Evolutionary conservation across 2,888 invertebrate genomes (phyloP).

Genomic region (Esperia sulphurella): DNA sequence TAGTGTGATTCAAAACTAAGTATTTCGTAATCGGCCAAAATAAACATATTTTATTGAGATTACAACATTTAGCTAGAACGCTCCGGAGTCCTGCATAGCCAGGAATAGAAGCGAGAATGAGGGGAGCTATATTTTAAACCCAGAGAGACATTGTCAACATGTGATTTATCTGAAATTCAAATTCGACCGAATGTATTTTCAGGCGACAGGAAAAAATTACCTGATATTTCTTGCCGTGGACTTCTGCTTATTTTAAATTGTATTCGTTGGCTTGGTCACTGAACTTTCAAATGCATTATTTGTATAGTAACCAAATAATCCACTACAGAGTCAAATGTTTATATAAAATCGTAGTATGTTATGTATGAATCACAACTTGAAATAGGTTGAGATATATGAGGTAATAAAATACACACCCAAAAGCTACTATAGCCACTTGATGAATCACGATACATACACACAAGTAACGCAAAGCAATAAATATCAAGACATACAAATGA

Average conservation of each 20-base stretch:
- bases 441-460: slow-evolving; percentile 3
- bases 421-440: neutral
- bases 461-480: neutral
- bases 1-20: slow-evolving; percentile 45
- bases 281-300: slow-evolving; percentile 31
- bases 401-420: slow-evolving; percentile 4
- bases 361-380: slow-evolving; percentile 38
- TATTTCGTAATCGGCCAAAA: slow-evolving; percentile 74
- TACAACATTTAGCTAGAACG: slow-evolving; percentile 56
- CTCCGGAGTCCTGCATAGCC: slow-evolving; percentile 35
- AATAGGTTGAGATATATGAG: slow-evolving; percentile 28
- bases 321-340: slow-evolving; percentile 29
- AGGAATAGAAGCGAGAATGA: slow-evolving; percentile 61
- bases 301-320: slow-evolving; percentile 20
- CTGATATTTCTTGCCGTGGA: neutral
- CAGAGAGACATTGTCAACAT: slow-evolving; percentile 39
- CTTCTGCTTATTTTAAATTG: neutral
- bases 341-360: slow-evolving; percentile 30
- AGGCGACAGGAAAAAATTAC: slow-evolving; percentile 6
- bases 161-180: slow-evolving; percentile 31
- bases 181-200: slow-evolving; percentile 16
- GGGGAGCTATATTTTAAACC: slow-evolving; percentile 67
- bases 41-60: slow-evolving; percentile 76
- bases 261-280: slow-evolving; percentile 41
- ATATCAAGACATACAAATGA: slow-evolving; percentile 2